Percentiles rank a stretch among this genome's conserved stretches.
phyloP scores from a whole-genome alignment of 2,797 vertebrate species.

The Neosilurus hyrtlii region DNA sequence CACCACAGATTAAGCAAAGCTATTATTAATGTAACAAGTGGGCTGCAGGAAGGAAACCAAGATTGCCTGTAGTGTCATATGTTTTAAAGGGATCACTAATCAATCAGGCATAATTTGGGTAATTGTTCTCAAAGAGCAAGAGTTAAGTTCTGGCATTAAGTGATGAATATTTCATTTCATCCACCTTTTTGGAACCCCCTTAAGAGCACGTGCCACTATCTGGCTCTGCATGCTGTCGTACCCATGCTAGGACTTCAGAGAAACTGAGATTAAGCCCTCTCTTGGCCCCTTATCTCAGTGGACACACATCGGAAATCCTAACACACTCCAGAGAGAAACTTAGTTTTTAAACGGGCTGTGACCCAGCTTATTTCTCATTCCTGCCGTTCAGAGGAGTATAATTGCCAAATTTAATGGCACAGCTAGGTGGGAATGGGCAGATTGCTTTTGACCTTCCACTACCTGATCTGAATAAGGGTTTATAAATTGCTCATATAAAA shows the following conservation, averaged over 20 bases:
- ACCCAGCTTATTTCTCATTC: slow-evolving; percentile 40
- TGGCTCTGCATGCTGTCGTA: neutral
- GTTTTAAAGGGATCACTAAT: slow-evolving; percentile 18
- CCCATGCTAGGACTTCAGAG: slow-evolving; percentile 17
- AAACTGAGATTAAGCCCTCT: slow-evolving; percentile 22
- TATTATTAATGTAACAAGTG: slow-evolving; percentile 23
- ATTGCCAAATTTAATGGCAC: slow-evolving; percentile 27
- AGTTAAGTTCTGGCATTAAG: neutral
- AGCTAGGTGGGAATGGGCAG: slow-evolving; percentile 11
- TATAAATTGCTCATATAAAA: slow-evolving; percentile 10
- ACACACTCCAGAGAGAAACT: slow-evolving; percentile 24
- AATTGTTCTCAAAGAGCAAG: neutral
- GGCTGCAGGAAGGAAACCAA: slow-evolving; percentile 20
- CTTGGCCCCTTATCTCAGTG: slow-evolving; percentile 23
- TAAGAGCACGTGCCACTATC: neutral
- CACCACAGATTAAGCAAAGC: slow-evolving; percentile 12
- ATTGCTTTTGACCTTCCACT: slow-evolving; percentile 32
- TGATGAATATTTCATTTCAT: neutral
- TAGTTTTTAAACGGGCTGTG: slow-evolving; percentile 31
- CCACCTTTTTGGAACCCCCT: neutral
- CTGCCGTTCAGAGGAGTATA: slow-evolving; percentile 30
- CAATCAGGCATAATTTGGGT: slow-evolving; percentile 2
- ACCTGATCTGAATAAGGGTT: slow-evolving; percentile 43
- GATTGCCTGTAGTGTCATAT: slow-evolving; percentile 6
- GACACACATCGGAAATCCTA: slow-evolving; percentile 33